A percentile compares a stretch with the other conserved stretches of the same genome.
Evolutionary conservation across 2,113 vertebrate species (phyloP).

Genomic region (Tapirus terrestris): DNA sequence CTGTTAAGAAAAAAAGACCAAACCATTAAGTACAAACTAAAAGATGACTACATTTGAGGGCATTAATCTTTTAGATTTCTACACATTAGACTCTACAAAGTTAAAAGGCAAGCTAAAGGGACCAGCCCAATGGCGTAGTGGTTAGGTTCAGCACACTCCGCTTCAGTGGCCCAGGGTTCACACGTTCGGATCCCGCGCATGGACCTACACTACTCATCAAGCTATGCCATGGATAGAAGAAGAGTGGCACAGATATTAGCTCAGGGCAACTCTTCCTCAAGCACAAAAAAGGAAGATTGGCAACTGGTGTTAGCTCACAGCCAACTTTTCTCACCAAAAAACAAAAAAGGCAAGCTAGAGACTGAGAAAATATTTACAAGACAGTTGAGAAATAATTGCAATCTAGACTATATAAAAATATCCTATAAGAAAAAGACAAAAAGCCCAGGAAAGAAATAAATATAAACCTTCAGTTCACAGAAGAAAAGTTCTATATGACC

Average conservation of each 20-base stretch:
- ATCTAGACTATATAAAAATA: slow-evolving; percentile 32
- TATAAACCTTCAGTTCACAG: slow-evolving; percentile 12
- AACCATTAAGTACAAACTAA: neutral
- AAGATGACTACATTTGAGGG: neutral
- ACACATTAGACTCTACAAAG: neutral
- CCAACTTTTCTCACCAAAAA: too few relatives aligned
- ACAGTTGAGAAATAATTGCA: slow-evolving; percentile 30
- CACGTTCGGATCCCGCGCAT: too few relatives aligned
- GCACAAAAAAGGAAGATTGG: too few relatives aligned
- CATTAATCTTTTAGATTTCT: neutral
- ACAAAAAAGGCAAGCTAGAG: neutral
- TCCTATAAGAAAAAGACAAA: neutral
- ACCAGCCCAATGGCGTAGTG: too few relatives aligned
- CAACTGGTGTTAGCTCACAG: too few relatives aligned
- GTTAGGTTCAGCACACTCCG: too few relatives aligned
- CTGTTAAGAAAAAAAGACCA: neutral
- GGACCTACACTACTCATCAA: too few relatives aligned
- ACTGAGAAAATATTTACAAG: neutral
- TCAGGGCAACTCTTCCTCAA: too few relatives aligned
- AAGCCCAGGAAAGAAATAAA: neutral
- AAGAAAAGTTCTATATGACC: slow-evolving; percentile 4
- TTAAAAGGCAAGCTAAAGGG: slow-evolving; percentile 9
- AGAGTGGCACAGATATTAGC: too few relatives aligned
- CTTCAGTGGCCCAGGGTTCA: too few relatives aligned
- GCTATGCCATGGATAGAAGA: too few relatives aligned